Percentiles rank a stretch among this genome's conserved stretches.
These are phyloP conservation scores for Ceyx erithaca DNA, from an alignment of 2,797 vertebrate species.

Conservation along the genomic window DNA sequence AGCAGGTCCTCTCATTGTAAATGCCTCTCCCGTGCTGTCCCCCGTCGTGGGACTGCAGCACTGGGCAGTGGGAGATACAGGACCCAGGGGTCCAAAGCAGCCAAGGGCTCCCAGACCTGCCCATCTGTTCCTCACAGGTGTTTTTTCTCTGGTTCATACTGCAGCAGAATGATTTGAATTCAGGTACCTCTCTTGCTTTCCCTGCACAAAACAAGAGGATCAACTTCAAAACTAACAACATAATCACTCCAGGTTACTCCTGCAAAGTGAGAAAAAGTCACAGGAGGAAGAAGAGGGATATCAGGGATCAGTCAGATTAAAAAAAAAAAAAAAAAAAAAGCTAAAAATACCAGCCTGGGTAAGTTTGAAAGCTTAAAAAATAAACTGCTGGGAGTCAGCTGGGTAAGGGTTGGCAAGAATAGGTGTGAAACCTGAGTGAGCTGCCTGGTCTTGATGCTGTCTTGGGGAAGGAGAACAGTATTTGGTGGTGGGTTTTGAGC, in stretches of 20 bases:
- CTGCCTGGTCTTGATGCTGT: neutral
- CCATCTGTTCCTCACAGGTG: neutral
- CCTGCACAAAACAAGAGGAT: neutral
- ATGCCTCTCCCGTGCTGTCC: fast-evolving
- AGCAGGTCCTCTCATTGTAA: neutral
- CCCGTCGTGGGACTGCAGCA: fast-evolving
- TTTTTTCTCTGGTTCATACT: neutral
- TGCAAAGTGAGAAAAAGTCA: neutral
- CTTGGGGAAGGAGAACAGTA: neutral
- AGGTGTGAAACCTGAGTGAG: fast-evolving
- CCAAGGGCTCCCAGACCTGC: neutral
- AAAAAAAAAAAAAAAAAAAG: neutral
- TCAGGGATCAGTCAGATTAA: neutral
- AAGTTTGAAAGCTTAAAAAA: neutral
- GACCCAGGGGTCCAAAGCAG: fast-evolving
- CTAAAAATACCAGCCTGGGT: neutral
- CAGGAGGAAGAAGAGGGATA: neutral
- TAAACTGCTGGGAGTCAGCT: neutral
- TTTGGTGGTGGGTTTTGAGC: neutral
- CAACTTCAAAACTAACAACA: neutral
- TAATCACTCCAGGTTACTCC: neutral
- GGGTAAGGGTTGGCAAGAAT: neutral
- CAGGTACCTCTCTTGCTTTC: neutral
- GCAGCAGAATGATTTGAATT: neutral
- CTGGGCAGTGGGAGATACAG: neutral